A percentile compares a stretch with the other conserved stretches of the same genome.
Conservation (phyloP, 1,140 invertebrate species). For the Orussus abietinus region DNA sequence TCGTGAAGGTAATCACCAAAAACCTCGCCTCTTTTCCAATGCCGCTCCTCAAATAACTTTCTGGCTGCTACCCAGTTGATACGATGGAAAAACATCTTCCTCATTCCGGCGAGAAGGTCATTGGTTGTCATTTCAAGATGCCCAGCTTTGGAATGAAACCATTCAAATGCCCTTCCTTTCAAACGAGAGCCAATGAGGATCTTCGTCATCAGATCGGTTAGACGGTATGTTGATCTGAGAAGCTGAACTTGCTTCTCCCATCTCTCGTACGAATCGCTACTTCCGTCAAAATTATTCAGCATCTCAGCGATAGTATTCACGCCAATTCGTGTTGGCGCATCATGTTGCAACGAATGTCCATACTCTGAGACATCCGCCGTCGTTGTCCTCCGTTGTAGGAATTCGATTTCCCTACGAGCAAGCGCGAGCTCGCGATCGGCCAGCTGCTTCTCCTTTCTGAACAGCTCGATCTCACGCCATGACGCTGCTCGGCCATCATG, state of each 20-base stretch:
- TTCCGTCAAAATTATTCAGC: constrained; percentile 2
- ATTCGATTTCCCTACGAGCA: too few species aligned
- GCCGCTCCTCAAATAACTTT: constrained; percentile 11
- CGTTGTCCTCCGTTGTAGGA: too few species aligned
- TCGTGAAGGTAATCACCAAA: constrained; percentile 16
- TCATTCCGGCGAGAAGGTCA: constrained; percentile 7
- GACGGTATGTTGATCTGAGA: neutral
- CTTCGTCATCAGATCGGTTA: neutral
- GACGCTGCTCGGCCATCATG: too few species aligned
- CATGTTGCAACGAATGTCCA: too few species aligned
- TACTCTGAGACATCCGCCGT: too few species aligned
- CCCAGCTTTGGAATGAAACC: constrained; percentile 9
- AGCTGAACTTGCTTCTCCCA: constrained; percentile 10
- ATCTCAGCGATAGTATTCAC: constrained; percentile 7
- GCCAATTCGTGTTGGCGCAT: neutral
- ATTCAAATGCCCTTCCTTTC: constrained; percentile 2
- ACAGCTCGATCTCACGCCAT: too few species aligned
- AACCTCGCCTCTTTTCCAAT: constrained; percentile 7
- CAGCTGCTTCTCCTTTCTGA: too few species aligned
- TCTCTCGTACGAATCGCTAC: constrained; percentile 1
- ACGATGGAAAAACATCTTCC: constrained; percentile 10
- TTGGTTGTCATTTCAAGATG: constrained; percentile 9
- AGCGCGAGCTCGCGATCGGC: too few species aligned
- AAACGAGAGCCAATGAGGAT: constrained; percentile 4
- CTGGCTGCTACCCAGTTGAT: constrained; percentile 5